Evolutionary conservation across 2,888 invertebrate species (phyloP), one percentile per base, ranked within the genome.

Genomic region (Caenorhabditis japonica): DNA sequence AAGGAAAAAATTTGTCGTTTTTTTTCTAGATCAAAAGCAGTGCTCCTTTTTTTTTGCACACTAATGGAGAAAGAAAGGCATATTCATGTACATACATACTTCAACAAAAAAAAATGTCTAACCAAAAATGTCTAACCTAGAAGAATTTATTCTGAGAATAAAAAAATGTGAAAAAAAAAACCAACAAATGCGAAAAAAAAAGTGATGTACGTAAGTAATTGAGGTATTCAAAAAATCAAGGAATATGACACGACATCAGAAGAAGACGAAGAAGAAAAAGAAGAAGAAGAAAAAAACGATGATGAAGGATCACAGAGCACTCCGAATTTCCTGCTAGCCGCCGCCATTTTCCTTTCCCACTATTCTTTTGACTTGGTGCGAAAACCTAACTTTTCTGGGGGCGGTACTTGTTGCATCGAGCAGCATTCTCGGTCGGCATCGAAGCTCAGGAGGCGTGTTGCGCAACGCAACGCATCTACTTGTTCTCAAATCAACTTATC

Each of bases 401-500:
- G 61, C 47, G 56, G 55, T 39, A n/a, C n/a, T n/a, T n/a, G n/a
- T n/a, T n/a, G n/a, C n/a, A n/a, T n/a, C n/a, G n/a, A 43, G 56
- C 55, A 64, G 55, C 56, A 56, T 56, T 10, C 56, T 64, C 47
- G 47, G 49, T 33, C 49, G 51, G 44, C 66, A 56, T 56, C 66
- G 66, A 66, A 66, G 56, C 66, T 56, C 66, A 66, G 15, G 43
- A 30, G 53, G 52, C 62, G 44, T n/a, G n/a, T n/a, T n/a, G n/a
- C n/a, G n/a, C n/a, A n/a, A n/a, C n/a, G n/a, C 62, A 8, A 39
- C 46, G 39, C 46, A 43, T 49, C 47, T 56, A 66, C 66, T 66
- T 66, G 66, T 66, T 66, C 66, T 58, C 34, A 66, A 66, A 66
- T 66, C 66, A 66, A 55, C 55, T 66, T 66, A 66, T 58, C 56